phyloP scores from a whole-genome alignment of 2,797 vertebrate species.

The Ptychadena robeensis region DNA sequence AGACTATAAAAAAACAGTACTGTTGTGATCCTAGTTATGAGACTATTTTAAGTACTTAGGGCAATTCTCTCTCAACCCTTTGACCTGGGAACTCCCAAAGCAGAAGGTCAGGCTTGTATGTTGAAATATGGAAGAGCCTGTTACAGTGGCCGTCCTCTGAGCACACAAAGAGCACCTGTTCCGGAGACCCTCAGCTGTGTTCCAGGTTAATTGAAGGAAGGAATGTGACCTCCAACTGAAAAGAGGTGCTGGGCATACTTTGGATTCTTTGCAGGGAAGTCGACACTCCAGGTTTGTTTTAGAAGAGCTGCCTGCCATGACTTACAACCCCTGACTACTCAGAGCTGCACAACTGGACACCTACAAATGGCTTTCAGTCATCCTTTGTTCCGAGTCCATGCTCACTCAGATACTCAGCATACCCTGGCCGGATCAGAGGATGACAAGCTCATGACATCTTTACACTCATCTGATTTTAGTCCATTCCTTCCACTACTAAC shows the following conservation, averaged over 20 bases:
- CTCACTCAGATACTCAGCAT: not conserved
- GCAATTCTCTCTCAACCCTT: not conserved
- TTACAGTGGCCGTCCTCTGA: not conserved
- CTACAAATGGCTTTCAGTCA: slow-evolving; percentile 6
- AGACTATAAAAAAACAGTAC: no score
- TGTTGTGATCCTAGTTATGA: no score
- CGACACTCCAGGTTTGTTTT: slow-evolving; percentile 18
- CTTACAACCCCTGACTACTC: not conserved
- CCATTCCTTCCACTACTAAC: no score
- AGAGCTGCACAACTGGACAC: not conserved
- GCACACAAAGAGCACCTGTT: slow-evolving; percentile 33
- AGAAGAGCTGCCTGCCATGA: slow-evolving; percentile 14
- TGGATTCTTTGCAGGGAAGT: slow-evolving; percentile 31
- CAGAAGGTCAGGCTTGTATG: not conserved
- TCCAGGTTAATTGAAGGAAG: slow-evolving; percentile 51
- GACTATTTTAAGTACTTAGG: not conserved
- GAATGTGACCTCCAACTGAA: slow-evolving; percentile 50
- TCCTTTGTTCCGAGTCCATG: not conserved
- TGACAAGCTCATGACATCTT: no score
- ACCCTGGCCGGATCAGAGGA: no score
- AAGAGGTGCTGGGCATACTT: slow-evolving; percentile 21
- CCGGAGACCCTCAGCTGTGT: slow-evolving; percentile 28
- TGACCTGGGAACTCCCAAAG: not conserved
- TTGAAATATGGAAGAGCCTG: not conserved
- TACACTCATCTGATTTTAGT: no score